A percentile compares a stretch with the other conserved stretches of the same genome.
These are phyloP conservation scores for Strongylocentrotus purpuratus DNA, from an alignment of 35 echinoderm and acorn worm genomes.

Conservation along the genomic window DNA sequence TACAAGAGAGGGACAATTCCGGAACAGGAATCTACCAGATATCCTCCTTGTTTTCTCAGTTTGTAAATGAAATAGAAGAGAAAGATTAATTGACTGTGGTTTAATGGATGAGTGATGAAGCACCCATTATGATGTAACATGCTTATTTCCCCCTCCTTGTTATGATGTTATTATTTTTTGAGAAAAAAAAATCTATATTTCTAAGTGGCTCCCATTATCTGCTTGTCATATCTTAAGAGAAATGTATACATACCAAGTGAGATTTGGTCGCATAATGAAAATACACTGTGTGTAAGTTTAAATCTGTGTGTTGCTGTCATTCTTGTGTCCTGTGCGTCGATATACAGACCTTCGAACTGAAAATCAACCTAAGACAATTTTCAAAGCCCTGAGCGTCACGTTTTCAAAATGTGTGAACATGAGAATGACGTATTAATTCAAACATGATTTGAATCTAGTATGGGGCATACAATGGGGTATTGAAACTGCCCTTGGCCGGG, in stretches of 20 bases:
- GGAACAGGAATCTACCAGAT: background rate
- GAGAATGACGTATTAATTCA: no score
- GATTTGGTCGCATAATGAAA: conserved; percentile 44
- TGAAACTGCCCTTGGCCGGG: no score
- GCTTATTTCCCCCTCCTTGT: background rate
- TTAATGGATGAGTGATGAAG: background rate
- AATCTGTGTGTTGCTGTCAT: background rate
- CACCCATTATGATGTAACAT: background rate
- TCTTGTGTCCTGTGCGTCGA: background rate
- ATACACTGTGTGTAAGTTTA: conserved; percentile 45
- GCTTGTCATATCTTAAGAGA: conserved; percentile 1
- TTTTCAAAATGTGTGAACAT: no score
- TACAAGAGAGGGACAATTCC: background rate
- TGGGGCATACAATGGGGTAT: no score
- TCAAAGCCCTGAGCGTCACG: no score
- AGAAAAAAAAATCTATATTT: conserved; percentile 16
- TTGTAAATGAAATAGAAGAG: background rate
- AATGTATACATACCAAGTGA: conserved; percentile 54
- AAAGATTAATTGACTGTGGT: background rate
- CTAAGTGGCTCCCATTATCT: conserved; percentile 28
- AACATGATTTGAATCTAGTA: no score
- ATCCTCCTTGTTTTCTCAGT: background rate
- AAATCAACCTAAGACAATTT: no score
- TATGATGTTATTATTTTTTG: conserved; percentile 1
- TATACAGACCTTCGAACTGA: no score